Conservation (phyloP, 2,797 vertebrate species). For the Clarias fuscus region DNA sequence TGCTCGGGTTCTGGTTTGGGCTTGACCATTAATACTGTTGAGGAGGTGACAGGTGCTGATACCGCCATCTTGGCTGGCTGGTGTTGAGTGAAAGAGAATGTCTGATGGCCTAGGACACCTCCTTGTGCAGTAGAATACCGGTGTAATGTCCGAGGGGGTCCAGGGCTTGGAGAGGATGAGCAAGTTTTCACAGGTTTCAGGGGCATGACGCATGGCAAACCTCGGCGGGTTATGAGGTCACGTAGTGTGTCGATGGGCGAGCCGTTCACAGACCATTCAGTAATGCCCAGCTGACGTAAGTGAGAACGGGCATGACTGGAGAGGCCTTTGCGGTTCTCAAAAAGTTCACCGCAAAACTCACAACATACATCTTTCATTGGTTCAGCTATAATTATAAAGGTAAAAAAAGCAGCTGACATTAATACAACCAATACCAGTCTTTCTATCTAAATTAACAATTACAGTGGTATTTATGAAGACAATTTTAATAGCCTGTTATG, state of each 20-base stretch:
- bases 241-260: conserved; percentile 90
- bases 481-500: background rate
- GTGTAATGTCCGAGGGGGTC: conserved; percentile 65
- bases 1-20: conserved; percentile 88
- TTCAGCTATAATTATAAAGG: conserved; percentile 61
- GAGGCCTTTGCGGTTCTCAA: conserved; percentile 84
- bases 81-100: conserved; percentile 70
- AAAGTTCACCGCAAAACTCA: conserved; percentile 82
- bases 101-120: conserved; percentile 62
- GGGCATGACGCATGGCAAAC: conserved; percentile 78
- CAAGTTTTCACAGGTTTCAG: conserved; percentile 72
- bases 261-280: conserved; percentile 81
- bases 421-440: background rate
- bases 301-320: conserved; percentile 83
- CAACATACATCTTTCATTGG: conserved; percentile 80
- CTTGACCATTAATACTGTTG: conserved; percentile 73
- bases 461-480: background rate
- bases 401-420: background rate
- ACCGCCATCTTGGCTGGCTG: conserved; percentile 78
- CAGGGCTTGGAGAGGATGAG: conserved; percentile 75
- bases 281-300: conserved; percentile 81
- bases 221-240: conserved; percentile 87
- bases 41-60: conserved; percentile 48
- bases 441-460: background rate
- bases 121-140: conserved; percentile 69